A percentile compares a stretch with the other conserved stretches of the same genome.
Evolutionary conservation across 2,797 vertebrate genomes (phyloP).

Genomic region (Carapus acus): DNA sequence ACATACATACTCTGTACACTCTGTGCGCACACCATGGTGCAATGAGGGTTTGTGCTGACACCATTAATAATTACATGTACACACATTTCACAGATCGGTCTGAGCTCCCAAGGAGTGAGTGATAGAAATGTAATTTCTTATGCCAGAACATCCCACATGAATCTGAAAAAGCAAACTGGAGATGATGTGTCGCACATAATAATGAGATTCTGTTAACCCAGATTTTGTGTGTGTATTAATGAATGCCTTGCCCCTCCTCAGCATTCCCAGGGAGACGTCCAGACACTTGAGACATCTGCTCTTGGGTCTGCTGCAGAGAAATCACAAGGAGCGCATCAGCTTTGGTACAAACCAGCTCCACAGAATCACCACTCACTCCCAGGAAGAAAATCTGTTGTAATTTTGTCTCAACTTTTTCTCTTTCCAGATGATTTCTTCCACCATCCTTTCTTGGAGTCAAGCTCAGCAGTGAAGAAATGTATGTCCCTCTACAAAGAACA

Average conservation of each 20-base stretch:
- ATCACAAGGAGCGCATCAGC: slow-evolving; percentile 85
- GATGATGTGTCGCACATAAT: too few species aligned
- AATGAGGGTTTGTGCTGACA: slow-evolving; percentile 50
- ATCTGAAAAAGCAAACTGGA: too few species aligned
- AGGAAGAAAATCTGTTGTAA: neutral
- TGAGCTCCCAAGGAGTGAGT: slow-evolving; percentile 11
- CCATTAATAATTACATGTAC: slow-evolving; percentile 33
- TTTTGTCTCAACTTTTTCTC: slow-evolving; percentile 8
- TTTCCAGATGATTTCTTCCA: slow-evolving; percentile 89
- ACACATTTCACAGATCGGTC: slow-evolving; percentile 21
- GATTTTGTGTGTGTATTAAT: too few species aligned
- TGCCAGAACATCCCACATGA: neutral
- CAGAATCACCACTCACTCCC: neutral
- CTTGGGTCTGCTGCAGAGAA: slow-evolving; percentile 85
- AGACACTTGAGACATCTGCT: slow-evolving; percentile 83
- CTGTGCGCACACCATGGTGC: slow-evolving; percentile 14
- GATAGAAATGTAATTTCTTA: slow-evolving; percentile 13
- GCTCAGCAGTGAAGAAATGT: slow-evolving; percentile 86
- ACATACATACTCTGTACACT: slow-evolving; percentile 15
- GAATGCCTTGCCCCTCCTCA: too few species aligned
- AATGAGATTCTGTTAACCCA: too few species aligned
- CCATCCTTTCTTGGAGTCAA: slow-evolving; percentile 87
- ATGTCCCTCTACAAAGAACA: too few species aligned
- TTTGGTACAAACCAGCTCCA: slow-evolving; percentile 75
- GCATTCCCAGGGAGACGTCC: slow-evolving; percentile 94